These are phyloP conservation scores for Psylliodes chrysocephalus DNA, from an alignment of 2,888 invertebrate genomes.

Conservation along the genomic window DNA sequence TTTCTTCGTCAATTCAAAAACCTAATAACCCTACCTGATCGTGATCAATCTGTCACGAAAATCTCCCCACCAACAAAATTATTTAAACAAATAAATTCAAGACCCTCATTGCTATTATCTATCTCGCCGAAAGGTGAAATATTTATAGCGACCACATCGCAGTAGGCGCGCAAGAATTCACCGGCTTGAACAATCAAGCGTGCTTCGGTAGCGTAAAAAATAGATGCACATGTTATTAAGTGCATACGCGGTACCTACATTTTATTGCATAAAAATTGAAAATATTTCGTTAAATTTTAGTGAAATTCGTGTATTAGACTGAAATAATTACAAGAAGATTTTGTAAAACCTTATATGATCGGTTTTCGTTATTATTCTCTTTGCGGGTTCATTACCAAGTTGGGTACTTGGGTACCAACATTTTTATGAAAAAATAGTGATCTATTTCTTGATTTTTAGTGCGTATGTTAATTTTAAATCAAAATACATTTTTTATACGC, in stretches of 20 bases:
- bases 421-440: not conserved
- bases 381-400: too few species aligned
- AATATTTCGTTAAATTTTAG: not conserved
- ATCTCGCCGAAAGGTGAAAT: slow-evolving; percentile 20
- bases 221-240: not conserved
- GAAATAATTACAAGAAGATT: not conserved
- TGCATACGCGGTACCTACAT: not conserved
- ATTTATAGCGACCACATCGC: slow-evolving; percentile 19
- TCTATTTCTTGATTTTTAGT: slow-evolving; percentile 3
- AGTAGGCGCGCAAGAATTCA: slow-evolving; percentile 26
- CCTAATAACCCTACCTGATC: not conserved
- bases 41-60: too few species aligned
- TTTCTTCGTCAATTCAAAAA: too few species aligned
- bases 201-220: not conserved
- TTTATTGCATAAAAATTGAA: not conserved
- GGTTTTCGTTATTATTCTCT: not conserved
- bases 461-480: not conserved
- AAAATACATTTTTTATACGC: not conserved
- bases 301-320: not conserved
- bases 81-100: slow-evolving; percentile 18
- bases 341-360: not conserved
- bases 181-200: slow-evolving; percentile 27
- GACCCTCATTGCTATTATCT: slow-evolving; percentile 23
- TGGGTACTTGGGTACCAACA: too few species aligned
- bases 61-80: not conserved